Conservation (phyloP, 2,113 vertebrate species). For the Montifringilla adamsi region DNA sequence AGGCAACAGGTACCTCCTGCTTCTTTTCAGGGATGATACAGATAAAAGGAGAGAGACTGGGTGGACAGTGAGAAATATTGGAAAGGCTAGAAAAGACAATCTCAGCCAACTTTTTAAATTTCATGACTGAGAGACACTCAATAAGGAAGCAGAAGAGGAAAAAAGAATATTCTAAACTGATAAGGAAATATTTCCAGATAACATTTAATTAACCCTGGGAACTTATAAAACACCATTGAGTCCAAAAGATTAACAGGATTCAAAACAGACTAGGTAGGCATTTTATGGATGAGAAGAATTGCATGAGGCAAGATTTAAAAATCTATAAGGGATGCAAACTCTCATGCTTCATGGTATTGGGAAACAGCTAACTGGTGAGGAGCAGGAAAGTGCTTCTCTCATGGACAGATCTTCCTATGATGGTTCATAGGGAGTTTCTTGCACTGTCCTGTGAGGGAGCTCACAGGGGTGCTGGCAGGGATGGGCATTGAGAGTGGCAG, state of each 20-base stretch:
- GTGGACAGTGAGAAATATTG: background rate
- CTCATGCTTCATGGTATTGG: accelerated
- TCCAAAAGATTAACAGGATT: background rate
- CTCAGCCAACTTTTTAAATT: background rate
- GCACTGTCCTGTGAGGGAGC: background rate
- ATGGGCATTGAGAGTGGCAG: accelerated
- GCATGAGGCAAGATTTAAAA: background rate
- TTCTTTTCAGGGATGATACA: background rate
- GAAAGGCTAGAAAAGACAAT: background rate
- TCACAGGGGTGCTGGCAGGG: background rate
- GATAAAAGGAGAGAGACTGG: background rate
- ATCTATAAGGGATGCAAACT: background rate
- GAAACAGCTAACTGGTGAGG: background rate
- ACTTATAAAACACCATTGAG: background rate
- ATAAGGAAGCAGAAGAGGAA: background rate
- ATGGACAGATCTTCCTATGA: background rate
- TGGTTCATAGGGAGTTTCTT: background rate
- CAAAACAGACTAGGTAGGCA: background rate
- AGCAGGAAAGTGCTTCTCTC: background rate
- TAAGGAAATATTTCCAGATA: constrained; percentile 16
- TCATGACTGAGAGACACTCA: background rate
- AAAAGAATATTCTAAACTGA: background rate
- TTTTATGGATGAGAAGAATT: background rate
- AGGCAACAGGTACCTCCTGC: background rate
- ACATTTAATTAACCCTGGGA: constrained; percentile 3